Evolutionary conservation across 2,113 vertebrate species (phyloP).

Genomic region (Syngnathus typhle): DNA sequence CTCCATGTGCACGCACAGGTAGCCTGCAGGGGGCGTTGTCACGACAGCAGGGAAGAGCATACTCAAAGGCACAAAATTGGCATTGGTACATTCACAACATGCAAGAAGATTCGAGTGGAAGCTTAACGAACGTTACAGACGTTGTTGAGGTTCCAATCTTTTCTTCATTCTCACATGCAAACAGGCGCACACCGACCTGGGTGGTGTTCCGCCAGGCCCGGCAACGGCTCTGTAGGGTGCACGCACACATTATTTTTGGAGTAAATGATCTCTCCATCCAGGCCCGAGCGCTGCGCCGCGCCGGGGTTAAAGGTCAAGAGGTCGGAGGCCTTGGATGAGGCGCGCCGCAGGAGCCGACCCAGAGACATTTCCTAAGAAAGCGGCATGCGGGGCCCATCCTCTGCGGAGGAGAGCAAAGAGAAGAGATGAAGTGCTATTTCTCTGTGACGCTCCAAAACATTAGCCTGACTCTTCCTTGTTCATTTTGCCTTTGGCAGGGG

Average conservation of each 20-base stretch:
- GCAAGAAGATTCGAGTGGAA: not conserved
- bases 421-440: not conserved
- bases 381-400: slow-evolving; percentile 82
- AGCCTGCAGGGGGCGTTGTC: slow-evolving; percentile 71
- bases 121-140: too few species aligned
- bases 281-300: slow-evolving; percentile 58
- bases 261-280: slow-evolving; percentile 92
- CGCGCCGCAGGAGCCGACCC: slow-evolving; percentile 93
- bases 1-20: slow-evolving; percentile 91
- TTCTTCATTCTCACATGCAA: too few species aligned
- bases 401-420: slow-evolving; percentile 27
- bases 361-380: slow-evolving; percentile 85
- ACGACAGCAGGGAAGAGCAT: not conserved
- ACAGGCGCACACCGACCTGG: slow-evolving; percentile 74
- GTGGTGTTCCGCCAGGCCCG: slow-evolving; percentile 84
- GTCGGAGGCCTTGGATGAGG: slow-evolving; percentile 92
- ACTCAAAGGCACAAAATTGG: too few species aligned
- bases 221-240: slow-evolving; percentile 84
- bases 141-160: too few species aligned
- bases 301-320: slow-evolving; percentile 85
- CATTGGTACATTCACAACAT: not conserved
- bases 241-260: slow-evolving; percentile 99
- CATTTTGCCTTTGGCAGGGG: too few species aligned
- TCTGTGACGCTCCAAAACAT: not conserved
- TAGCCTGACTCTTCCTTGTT: slow-evolving; percentile 6